phyloP scores from a whole-genome alignment of 2,797 vertebrate genomes.

The Cephalopachus bancanus region DNA sequence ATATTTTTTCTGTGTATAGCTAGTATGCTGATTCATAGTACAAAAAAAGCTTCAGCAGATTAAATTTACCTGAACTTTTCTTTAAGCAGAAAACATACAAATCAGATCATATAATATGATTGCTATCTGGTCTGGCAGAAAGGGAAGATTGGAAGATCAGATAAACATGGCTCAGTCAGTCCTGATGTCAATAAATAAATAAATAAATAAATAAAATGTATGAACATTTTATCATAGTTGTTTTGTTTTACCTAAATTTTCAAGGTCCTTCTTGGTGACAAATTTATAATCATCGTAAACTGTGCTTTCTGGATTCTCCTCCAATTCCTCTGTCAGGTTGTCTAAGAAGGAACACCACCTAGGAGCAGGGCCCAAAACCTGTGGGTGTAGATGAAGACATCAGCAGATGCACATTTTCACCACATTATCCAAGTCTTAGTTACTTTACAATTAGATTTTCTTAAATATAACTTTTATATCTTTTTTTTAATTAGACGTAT shows the following conservation, averaged over 20 bases:
- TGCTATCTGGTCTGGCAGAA: not conserved
- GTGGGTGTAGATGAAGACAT: not conserved
- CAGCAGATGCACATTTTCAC: not conserved
- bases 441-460: not conserved
- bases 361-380: slow-evolving; percentile 97
- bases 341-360: slow-evolving; percentile 99
- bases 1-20: not conserved
- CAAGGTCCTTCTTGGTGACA: slow-evolving; percentile 97
- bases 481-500: not conserved
- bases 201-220: not conserved
- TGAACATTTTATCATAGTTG: not conserved
- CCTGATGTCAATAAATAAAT: slow-evolving; percentile 52
- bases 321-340: slow-evolving; percentile 97
- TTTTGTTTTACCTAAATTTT: slow-evolving; percentile 95
- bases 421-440: not conserved
- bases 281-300: slow-evolving; percentile 99
- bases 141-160: not conserved
- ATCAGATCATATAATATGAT: not conserved
- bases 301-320: slow-evolving; percentile 97
- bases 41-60: not conserved
- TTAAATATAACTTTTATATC: not conserved
- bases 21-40: not conserved
- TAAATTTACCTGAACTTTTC: not conserved
- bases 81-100: slow-evolving; percentile 7
- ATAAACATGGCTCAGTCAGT: not conserved